Evolutionary conservation across 2,888 invertebrate species (phyloP), one percentile per base, ranked within the genome.

Genomic region (Drosophila pseudotakahashii): DNA sequence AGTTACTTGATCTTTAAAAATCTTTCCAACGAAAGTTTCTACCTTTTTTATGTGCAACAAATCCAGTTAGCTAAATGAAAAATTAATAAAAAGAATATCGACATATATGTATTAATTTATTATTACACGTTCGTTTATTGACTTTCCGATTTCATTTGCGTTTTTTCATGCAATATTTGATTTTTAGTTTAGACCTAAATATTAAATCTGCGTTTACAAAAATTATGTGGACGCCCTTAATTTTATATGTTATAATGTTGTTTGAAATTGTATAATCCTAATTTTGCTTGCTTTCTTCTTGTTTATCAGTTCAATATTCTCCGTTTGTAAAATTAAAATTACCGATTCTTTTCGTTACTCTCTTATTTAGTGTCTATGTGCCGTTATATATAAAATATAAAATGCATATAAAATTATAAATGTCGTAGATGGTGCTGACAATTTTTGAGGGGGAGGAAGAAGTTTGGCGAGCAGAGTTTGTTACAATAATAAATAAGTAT

Each of bases 231-330:
- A 76, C 68, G 61, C 85, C 72, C 75, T 79, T 45, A 61, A n/a
- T 54, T 48, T 39, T 53, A 26, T 45, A 52, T 61, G n/a, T 23
- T 44, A 44, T 42, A 16, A 19, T 61, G 41, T 42, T 48, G 54
- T 69, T 66, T 51, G 51, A 57, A 64, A 44, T 41, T 70, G 62
- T 52, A 26, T 66, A 70, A 61, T 74, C 74, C 76, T 83, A 81
- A 67, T 70, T 80, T 80, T 71, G 76, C 74, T 78, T 76, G 84
- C 79, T 77, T 86, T 78, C 78, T 78, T 73, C 77, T 83, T 86
- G 73, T 79, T 77, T 87, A 87, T 89, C 88, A 87, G 85, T 87
- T 87, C 86, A 78, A 77, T 84, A 73, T 86, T 88, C 83, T 83
- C 78, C 78, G 64, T 82, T 71, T 78, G 58, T 82, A 76, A 68